Evolutionary conservation across 2,113 vertebrate genomes (phyloP).

Genomic region (Montifringilla adamsi): DNA sequence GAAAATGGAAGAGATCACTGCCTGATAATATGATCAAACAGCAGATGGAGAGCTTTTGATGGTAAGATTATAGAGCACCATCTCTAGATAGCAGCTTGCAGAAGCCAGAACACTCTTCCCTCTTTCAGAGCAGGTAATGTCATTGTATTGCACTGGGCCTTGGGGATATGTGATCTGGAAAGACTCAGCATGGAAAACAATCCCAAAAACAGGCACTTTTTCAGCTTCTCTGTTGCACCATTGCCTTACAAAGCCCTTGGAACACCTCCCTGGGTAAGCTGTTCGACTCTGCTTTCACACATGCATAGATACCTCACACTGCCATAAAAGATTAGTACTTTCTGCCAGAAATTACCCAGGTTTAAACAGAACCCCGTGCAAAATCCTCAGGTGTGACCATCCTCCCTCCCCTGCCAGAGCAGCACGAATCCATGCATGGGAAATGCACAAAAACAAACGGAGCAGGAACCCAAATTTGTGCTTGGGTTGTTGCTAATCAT

Average conservation of each 20-base stretch:
- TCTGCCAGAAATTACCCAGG: not conserved
- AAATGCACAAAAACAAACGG: not conserved
- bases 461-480: not conserved
- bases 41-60: not conserved
- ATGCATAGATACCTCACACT: accelerated
- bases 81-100: not conserved
- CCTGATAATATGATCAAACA: not conserved
- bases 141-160: not conserved
- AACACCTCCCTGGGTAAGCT: not conserved
- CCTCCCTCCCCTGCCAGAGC: not conserved
- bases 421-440: accelerated
- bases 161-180: not conserved
- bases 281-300: not conserved
- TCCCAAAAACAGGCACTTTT: not conserved
- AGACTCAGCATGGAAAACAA: not conserved
- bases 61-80: not conserved
- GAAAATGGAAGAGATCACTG: not conserved
- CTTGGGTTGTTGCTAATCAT: not conserved
- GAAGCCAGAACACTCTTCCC: not conserved
- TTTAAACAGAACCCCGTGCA: not conserved
- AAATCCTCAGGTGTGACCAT: not conserved
- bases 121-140: not conserved
- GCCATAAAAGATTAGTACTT: not conserved
- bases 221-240: not conserved
- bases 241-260: not conserved